phyloP scores from a whole-genome alignment of 2,888 invertebrate species.

The Nomada goodeniana region DNA sequence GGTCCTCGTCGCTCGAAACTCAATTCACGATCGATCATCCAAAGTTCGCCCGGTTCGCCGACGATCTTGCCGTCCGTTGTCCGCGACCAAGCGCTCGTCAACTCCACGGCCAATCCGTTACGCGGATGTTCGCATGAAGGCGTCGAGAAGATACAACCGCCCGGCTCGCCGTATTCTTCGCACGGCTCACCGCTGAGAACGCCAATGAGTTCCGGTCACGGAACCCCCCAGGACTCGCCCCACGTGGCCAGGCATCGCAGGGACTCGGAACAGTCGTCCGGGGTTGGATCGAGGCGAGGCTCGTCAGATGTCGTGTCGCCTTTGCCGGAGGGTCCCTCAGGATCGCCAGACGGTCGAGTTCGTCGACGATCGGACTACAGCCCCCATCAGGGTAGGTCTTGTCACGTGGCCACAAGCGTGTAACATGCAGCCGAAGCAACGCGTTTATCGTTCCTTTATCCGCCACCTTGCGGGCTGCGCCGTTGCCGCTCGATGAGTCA shows the following conservation, averaged over 20 bases:
- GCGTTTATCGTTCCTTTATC: slow-evolving; percentile 5
- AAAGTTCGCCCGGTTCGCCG: slow-evolving; percentile 11
- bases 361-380: slow-evolving; percentile 79
- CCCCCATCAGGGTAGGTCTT: slow-evolving; percentile 79
- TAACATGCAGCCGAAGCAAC: slow-evolving; percentile 10
- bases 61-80: slow-evolving; percentile 45
- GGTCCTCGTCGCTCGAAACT: neutral
- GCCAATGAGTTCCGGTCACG: slow-evolving; percentile 77
- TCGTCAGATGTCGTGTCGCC: slow-evolving; percentile 75
- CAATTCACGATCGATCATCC: slow-evolving; percentile 4
- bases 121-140: slow-evolving; percentile 72
- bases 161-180: slow-evolving; percentile 76
- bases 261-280: slow-evolving; percentile 76
- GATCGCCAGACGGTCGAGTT: slow-evolving; percentile 75
- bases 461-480: neutral
- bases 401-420: neutral
- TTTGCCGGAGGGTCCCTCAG: slow-evolving; percentile 73
- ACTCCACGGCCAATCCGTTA: slow-evolving; percentile 39
- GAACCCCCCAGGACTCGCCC: slow-evolving; percentile 77
- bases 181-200: slow-evolving; percentile 78
- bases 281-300: slow-evolving; percentile 72
- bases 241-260: slow-evolving; percentile 77
- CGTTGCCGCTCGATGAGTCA: neutral
- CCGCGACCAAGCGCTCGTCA: slow-evolving; percentile 7
- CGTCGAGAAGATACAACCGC: slow-evolving; percentile 76